Conservation (phyloP, 64 coral and sea anemone genomes). For the Trachythela sp. region DNA sequence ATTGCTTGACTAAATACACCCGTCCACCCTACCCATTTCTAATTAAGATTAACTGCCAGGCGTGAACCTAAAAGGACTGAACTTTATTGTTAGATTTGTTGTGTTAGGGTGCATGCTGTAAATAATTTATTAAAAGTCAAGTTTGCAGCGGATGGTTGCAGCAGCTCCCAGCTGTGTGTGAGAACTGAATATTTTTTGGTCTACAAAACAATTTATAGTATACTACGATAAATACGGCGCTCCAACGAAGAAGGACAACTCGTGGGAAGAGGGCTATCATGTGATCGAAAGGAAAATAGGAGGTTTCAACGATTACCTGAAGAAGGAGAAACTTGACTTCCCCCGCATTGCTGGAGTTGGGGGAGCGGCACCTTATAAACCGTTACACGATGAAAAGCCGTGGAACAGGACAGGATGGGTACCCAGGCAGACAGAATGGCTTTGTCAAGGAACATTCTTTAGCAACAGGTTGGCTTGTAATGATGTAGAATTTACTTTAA, state of each 20-base stretch:
- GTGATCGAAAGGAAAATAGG: background rate
- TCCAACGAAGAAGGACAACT: background rate
- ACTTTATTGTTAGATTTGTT: too few species aligned
- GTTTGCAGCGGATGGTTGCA: too few species aligned
- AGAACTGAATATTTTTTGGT: too few species aligned
- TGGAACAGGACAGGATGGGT: conserved; percentile 17
- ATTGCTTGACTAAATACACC: too few species aligned
- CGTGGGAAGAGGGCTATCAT: conserved; percentile 4
- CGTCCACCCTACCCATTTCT: too few species aligned
- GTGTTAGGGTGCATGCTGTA: too few species aligned
- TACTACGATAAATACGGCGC: conserved; percentile 14
- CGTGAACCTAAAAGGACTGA: too few species aligned
- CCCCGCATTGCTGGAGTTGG: background rate
- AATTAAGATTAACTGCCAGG: too few species aligned
- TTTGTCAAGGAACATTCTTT: background rate
- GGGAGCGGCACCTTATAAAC: background rate
- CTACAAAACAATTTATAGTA: background rate
- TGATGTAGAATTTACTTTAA: too few species aligned
- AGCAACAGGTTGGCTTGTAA: conserved; percentile 4
- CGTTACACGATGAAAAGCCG: background rate
- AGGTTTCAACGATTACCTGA: background rate
- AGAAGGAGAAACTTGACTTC: background rate
- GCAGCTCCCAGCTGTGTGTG: too few species aligned
- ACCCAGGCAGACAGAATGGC: background rate
- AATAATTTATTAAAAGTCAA: too few species aligned